Evolutionary conservation across 37 sponge, comb jelly and placozoan genomes (phyloP).

Genomic region (Cliona cf. orientalis): DNA sequence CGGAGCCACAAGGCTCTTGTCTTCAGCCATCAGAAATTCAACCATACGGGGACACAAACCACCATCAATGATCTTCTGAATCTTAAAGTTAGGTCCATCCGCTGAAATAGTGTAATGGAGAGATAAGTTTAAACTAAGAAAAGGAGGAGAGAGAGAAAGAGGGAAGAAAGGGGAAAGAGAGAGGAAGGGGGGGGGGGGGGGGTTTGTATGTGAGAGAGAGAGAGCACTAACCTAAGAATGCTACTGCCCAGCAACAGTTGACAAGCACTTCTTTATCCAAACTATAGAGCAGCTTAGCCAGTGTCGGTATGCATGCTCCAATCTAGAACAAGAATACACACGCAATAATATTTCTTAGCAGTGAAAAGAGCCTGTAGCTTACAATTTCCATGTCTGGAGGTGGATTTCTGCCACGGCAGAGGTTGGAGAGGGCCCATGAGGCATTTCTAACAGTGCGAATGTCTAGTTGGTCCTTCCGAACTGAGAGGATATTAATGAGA

Average conservation of each 20-base stretch:
- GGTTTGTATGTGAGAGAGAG: neutral
- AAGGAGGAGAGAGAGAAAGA: too few relatives aligned
- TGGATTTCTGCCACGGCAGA: constrained; percentile 87
- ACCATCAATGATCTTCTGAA: constrained; percentile 58
- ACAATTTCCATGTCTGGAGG: constrained; percentile 50
- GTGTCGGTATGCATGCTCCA: constrained; percentile 38
- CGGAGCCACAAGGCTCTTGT: constrained; percentile 58
- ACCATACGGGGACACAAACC: constrained; percentile 59
- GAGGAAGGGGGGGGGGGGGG: neutral
- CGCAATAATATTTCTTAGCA: neutral
- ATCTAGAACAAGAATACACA: constrained; percentile 38
- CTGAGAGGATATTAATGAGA: constrained; percentile 7
- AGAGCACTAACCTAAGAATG: constrained; percentile 33
- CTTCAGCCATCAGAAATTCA: constrained; percentile 61
- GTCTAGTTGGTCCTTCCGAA: neutral
- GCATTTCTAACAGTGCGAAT: constrained; percentile 41
- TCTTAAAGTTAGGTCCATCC: constrained; percentile 53
- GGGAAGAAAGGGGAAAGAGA: too few relatives aligned
- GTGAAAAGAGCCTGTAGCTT: neutral
- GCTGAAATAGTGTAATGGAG: too few relatives aligned
- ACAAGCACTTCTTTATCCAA: constrained; percentile 54
- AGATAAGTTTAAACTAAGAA: too few relatives aligned
- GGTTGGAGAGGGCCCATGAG: constrained; percentile 85
- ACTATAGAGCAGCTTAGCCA: constrained; percentile 31
- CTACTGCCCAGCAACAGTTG: constrained; percentile 56